These are phyloP conservation scores for Gadus chalcogrammus DNA, from an alignment of 2,113 vertebrate species.

Conservation along the genomic window DNA sequence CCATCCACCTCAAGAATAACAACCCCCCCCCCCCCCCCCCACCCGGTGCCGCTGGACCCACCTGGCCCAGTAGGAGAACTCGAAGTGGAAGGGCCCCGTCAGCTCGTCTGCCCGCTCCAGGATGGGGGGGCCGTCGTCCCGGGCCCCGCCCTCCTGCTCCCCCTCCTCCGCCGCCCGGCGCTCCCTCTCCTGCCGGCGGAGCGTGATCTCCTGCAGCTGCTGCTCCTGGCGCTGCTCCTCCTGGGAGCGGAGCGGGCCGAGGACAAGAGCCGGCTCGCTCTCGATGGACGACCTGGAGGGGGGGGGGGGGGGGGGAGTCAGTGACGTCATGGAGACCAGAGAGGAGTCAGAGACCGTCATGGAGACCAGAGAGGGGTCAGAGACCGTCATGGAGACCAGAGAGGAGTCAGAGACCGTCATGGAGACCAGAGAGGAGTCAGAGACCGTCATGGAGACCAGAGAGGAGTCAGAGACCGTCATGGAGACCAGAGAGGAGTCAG, in stretches of 20 bases:
- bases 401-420: too few relatives aligned
- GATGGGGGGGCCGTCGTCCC: constrained; percentile 75
- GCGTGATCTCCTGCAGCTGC: constrained; percentile 88
- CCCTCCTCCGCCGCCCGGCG: constrained; percentile 68
- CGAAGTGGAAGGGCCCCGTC: constrained; percentile 87
- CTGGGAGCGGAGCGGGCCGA: constrained; percentile 86
- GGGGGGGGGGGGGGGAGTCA: background rate
- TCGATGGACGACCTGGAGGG: constrained; percentile 89
- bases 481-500: too few relatives aligned
- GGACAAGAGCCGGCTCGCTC: constrained; percentile 93
- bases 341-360: too few relatives aligned
- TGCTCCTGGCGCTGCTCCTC: constrained; percentile 89
- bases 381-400: too few relatives aligned
- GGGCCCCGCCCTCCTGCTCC: constrained; percentile 54
- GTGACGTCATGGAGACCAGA: background rate
- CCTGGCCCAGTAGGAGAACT: constrained; percentile 98
- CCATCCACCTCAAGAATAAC: background rate
- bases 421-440: background rate
- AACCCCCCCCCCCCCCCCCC: too few relatives aligned
- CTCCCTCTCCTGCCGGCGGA: constrained; percentile 84
- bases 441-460: background rate
- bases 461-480: too few relatives aligned
- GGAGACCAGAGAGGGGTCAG: too few relatives aligned
- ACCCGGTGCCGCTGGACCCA: constrained; percentile 34
- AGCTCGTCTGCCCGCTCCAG: constrained; percentile 90